Evolutionary conservation across 2,888 invertebrate species (phyloP), one percentile per base, ranked within the genome.

Genomic region (Heliconius cydno): DNA sequence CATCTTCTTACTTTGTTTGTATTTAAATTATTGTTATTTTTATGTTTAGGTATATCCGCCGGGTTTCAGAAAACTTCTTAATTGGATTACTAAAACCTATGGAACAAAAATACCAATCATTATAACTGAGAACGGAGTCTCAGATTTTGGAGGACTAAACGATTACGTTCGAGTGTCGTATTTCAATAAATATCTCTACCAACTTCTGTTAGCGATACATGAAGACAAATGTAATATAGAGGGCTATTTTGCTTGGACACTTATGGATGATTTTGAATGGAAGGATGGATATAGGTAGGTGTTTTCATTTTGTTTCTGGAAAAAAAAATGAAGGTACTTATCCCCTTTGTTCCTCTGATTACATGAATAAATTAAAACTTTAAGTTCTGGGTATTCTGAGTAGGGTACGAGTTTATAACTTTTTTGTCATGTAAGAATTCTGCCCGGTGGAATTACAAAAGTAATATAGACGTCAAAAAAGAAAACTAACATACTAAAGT

Each of bases 211-310:
- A 41, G 94, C 94, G 2, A 89, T 92, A 41, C 84, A 92, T 79
- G 88, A 91, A 82, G 95, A 95, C 82, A 89, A 89, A 4, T 93
- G 94, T 81, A 92, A 93, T 76, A 86, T 96, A 0, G 88, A 88
- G 77, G 96, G 95, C 0, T 96, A 96, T 87, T 95, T 95, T n/a
- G 96, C 95, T 0, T 96, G 96, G 96, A 96, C 96, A 5, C 89
- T 96, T 41, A 92, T 96, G 92, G 96, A 96, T 85, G 96, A 96
- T 85, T 96, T 96, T 83, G 96, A 96, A 88, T 96, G 96, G 96
- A 88, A 85, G 2, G 87, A 87, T 65, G 96, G 96, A 57, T 96
- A 95, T 86, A 88, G 87, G 90, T 94, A 87, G 88, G 57, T n/a
- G 90, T 87, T 79, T 38, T 71, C 52, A 52, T 52, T 52, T 52